Percentiles rank a stretch among this genome's conserved stretches.
Evolutionary conservation across 1,140 invertebrate genomes (phyloP).

Genomic region (Cecropterus lyciades): DNA sequence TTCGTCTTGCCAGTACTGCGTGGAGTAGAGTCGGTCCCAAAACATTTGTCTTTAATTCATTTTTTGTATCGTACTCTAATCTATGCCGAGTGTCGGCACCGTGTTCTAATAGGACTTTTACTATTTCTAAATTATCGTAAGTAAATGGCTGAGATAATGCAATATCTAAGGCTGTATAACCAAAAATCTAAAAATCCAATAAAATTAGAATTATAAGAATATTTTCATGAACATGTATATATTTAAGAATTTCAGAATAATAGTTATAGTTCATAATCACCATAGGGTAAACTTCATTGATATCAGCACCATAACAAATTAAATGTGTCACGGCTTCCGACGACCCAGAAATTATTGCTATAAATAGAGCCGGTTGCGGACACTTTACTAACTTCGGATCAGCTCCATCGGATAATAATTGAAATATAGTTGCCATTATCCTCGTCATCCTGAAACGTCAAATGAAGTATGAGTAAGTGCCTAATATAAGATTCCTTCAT

Average conservation of each 20-base stretch:
- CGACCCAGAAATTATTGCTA: conserved; percentile 68
- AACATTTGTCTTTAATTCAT: conserved; percentile 22
- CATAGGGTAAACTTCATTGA: conserved; percentile 62
- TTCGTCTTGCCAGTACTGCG: conserved; percentile 53
- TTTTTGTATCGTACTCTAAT: conserved; percentile 36
- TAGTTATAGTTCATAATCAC: conserved; percentile 43
- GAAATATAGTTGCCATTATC: conserved; percentile 67
- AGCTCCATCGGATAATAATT: conserved; percentile 73
- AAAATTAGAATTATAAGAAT: not conserved
- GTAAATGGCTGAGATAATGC: conserved; percentile 62
- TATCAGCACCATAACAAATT: conserved; percentile 65
- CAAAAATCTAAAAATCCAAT: not conserved
- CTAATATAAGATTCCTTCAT: too few relatives aligned
- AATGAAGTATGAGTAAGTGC: conserved; percentile 1
- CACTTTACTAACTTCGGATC: conserved; percentile 71
- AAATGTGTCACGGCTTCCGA: conserved; percentile 65
- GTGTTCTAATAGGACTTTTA: conserved; percentile 63
- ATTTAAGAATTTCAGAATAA: too few relatives aligned
- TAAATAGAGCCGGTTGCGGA: conserved; percentile 75
- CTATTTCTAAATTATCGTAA: conserved; percentile 62
- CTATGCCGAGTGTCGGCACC: conserved; percentile 66
- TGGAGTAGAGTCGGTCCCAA: conserved; percentile 67
- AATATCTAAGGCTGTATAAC: conserved; percentile 74
- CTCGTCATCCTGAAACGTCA: conserved; percentile 28
- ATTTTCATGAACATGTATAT: too few relatives aligned